Conservation (phyloP, 2,113 vertebrate genomes). For the Pleuronectes platessa region DNA sequence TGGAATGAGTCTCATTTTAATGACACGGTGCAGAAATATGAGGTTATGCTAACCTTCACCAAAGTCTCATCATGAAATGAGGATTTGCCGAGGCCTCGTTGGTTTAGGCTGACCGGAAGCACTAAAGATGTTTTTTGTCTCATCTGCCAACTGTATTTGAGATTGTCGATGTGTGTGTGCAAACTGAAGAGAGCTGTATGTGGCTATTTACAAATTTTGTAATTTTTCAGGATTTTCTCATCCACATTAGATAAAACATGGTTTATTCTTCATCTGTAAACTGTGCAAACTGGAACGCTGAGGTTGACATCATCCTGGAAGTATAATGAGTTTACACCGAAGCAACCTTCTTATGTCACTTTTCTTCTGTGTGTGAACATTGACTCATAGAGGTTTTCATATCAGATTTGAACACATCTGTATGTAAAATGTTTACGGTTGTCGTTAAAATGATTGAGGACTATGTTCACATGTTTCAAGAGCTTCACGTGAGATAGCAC, state of each 20-base stretch:
- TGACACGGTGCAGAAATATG: not conserved
- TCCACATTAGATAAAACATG: not conserved
- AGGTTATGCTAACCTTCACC: not conserved
- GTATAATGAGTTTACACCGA: not conserved
- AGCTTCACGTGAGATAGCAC: not conserved
- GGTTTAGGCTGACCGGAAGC: constrained; percentile 15
- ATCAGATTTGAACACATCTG: not conserved
- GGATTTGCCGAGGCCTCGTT: not conserved
- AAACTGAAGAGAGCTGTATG: not conserved
- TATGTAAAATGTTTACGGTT: not conserved
- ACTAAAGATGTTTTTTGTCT: constrained; percentile 27
- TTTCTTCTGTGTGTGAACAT: no score
- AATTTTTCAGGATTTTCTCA: constrained; percentile 2
- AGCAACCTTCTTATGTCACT: not conserved
- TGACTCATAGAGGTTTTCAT: not conserved
- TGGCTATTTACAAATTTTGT: not conserved
- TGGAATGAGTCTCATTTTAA: not conserved
- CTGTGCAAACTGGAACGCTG: not conserved
- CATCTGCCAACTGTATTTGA: constrained; percentile 5
- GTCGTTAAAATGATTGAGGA: not conserved
- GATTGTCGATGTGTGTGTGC: not conserved
- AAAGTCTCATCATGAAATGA: constrained; percentile 1
- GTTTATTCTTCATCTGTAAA: not conserved
- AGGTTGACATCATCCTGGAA: no score
- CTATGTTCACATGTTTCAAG: no score